Conservation (phyloP, 1,140 invertebrate species). For the Coptotermes formosanus region DNA sequence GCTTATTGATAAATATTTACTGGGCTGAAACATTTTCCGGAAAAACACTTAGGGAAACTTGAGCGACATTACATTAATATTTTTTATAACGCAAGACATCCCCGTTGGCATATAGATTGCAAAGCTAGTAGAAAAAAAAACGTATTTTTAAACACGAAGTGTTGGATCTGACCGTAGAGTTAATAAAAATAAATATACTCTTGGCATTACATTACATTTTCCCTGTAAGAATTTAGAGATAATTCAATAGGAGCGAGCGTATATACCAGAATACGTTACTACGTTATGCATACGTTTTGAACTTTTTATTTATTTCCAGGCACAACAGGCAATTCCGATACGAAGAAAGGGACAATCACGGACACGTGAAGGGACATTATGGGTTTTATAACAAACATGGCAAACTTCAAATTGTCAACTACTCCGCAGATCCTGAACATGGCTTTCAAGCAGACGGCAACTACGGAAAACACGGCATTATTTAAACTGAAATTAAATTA, state of each 20-base stretch:
- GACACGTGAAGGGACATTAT: slow-evolving; percentile 77
- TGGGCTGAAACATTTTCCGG: too few relatives aligned
- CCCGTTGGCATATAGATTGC: too few relatives aligned
- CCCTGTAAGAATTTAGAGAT: neutral
- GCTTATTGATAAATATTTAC: too few relatives aligned
- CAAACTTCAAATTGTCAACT: slow-evolving; percentile 75
- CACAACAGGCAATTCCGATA: slow-evolving; percentile 78
- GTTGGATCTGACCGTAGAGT: too few relatives aligned
- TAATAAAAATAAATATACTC: too few relatives aligned
- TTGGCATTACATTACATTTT: too few relatives aligned
- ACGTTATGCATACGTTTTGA: too few relatives aligned
- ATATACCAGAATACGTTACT: neutral
- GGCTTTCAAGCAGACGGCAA: slow-evolving; percentile 60
- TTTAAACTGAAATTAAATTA: neutral
- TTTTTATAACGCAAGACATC: too few relatives aligned
- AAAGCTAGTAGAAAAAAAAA: too few relatives aligned
- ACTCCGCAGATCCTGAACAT: slow-evolving; percentile 66
- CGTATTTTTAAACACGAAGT: too few relatives aligned
- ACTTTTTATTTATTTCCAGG: slow-evolving; percentile 51
- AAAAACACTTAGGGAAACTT: too few relatives aligned
- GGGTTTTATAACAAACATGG: slow-evolving; percentile 78
- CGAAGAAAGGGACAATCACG: slow-evolving; percentile 74
- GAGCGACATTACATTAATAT: too few relatives aligned
- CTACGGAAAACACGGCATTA: slow-evolving; percentile 29
- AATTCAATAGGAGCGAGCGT: neutral